phyloP scores from a whole-genome alignment of 2,888 invertebrate species.

The Amorpha juglandis region DNA sequence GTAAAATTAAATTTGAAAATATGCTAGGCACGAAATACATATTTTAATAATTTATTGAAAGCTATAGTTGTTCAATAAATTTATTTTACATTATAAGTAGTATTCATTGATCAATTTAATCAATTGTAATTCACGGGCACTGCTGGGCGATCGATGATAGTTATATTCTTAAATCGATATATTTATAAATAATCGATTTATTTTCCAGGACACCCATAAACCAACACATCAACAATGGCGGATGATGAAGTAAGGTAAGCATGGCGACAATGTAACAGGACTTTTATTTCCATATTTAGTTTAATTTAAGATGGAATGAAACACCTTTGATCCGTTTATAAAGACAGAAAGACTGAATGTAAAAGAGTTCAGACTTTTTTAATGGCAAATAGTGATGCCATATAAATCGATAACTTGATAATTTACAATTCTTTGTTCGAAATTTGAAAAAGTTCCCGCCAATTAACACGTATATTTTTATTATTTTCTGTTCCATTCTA shows the following conservation, averaged over 20 bases:
- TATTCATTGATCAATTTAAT: neutral
- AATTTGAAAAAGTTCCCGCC: neutral
- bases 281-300: neutral
- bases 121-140: slow-evolving; percentile 6
- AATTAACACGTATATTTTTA: slow-evolving; percentile 36
- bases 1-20: slow-evolving; percentile 1
- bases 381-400: too few species aligned
- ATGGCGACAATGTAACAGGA: neutral
- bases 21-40: neutral
- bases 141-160: neutral
- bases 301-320: too few species aligned
- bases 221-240: slow-evolving; percentile 90
- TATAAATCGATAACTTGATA: neutral
- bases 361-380: too few species aligned
- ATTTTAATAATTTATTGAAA: neutral
- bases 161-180: neutral
- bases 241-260: slow-evolving; percentile 97
- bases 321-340: too few species aligned
- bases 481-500: slow-evolving; percentile 58
- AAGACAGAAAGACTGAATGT: too few species aligned
- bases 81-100: neutral
- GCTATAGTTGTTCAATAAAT: neutral
- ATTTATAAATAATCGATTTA: slow-evolving; percentile 18
- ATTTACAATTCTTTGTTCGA: neutral
- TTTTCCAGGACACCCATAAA: slow-evolving; percentile 84